Evolutionary conservation across 2,888 invertebrate species (phyloP).

Genomic region (Petrolisthes cinctipes): DNA sequence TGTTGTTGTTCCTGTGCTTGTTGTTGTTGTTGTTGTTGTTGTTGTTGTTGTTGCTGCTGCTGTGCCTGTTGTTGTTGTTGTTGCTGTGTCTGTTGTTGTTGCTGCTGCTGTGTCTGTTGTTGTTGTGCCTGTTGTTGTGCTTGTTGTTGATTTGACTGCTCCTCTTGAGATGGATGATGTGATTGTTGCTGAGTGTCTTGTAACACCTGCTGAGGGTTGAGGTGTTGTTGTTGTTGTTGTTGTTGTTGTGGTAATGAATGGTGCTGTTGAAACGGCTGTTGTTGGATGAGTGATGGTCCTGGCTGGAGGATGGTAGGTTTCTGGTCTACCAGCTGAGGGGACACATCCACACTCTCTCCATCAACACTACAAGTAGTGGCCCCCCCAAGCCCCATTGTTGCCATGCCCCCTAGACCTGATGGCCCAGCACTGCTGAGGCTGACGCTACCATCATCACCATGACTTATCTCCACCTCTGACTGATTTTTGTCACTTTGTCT

Average conservation of each 20-base stretch:
- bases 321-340: conserved; percentile 20
- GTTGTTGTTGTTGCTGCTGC: conserved; percentile 38
- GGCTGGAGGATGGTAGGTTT: conserved; percentile 19
- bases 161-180: conserved; percentile 11
- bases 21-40: conserved; percentile 36
- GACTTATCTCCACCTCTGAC: conserved; percentile 35
- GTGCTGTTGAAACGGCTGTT: conserved; percentile 22
- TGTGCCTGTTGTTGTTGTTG: conserved; percentile 30
- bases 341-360: conserved; percentile 15
- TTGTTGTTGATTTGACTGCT: conserved; percentile 24
- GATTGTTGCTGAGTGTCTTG: conserved; percentile 26
- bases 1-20: conserved; percentile 30
- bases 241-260: conserved; percentile 24
- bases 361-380: conserved; percentile 7
- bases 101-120: conserved; percentile 8
- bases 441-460: conserved; percentile 28
- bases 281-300: conserved; percentile 27
- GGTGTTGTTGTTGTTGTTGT: conserved; percentile 48
- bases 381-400: background rate
- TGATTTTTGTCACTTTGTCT: background rate
- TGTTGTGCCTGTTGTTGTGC: conserved; percentile 24
- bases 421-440: conserved; percentile 2
- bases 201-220: background rate
- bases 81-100: conserved; percentile 30
- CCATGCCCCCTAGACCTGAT: conserved; percentile 4